Conservation (phyloP, 2,888 invertebrate species). For the Nomada goodeniana region DNA sequence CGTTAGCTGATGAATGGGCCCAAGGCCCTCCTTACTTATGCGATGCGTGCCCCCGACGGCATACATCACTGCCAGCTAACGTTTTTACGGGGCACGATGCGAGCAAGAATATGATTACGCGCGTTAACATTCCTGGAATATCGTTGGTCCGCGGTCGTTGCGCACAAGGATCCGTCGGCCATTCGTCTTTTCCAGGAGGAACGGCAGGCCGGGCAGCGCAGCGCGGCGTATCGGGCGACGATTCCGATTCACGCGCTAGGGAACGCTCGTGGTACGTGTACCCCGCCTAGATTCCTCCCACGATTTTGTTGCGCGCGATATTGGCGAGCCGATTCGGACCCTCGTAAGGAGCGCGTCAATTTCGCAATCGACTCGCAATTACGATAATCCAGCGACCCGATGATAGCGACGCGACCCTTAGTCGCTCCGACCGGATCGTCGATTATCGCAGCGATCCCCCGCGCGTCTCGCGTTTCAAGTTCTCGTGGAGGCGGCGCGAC, state of each 20-base stretch:
- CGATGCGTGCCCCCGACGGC: conserved; percentile 78
- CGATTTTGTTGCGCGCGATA: conserved; percentile 55
- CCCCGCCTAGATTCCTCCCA: conserved; percentile 34
- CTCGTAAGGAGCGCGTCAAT: conserved; percentile 19
- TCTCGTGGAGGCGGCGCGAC: background rate
- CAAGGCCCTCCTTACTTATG: conserved; percentile 80
- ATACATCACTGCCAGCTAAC: conserved; percentile 81
- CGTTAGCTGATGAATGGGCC: conserved; percentile 79
- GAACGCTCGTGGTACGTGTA: conserved; percentile 25
- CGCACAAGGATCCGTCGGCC: conserved; percentile 67
- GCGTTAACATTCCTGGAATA: conserved; percentile 81
- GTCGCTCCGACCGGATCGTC: conserved; percentile 43
- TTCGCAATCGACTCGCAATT: conserved; percentile 54
- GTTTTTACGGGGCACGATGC: conserved; percentile 80
- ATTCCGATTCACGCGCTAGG: conserved; percentile 51
- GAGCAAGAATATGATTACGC: conserved; percentile 81
- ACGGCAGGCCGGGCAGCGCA: conserved; percentile 8
- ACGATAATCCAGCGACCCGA: conserved; percentile 48
- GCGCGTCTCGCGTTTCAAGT: background rate
- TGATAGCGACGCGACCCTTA: conserved; percentile 38
- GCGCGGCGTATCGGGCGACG: conserved; percentile 8
- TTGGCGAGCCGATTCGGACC: conserved; percentile 14
- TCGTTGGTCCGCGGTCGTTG: conserved; percentile 63
- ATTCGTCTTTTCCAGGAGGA: conserved; percentile 65
- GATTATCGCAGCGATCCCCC: conserved; percentile 22